Percentiles rank a stretch among this genome's conserved stretches.
Evolutionary conservation across 1,140 invertebrate species (phyloP).

Genomic region (Heliconius congener): DNA sequence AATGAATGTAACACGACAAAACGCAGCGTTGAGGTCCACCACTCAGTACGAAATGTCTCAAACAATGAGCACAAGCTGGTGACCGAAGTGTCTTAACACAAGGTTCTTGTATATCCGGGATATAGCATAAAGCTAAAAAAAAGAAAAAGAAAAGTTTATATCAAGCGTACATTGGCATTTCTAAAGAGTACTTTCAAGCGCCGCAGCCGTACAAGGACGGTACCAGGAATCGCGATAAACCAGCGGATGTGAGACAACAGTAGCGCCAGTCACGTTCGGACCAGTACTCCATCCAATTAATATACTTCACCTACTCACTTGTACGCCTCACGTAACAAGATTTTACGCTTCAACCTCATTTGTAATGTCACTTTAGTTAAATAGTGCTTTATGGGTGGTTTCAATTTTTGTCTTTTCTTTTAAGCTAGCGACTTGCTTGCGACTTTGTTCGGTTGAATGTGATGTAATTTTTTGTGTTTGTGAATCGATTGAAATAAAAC

Average conservation of each 20-base stretch:
- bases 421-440: neutral
- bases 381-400: neutral
- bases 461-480: too few species aligned
- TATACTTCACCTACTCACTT: constrained; percentile 10
- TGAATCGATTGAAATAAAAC: too few species aligned
- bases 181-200: constrained; percentile 20
- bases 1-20: too few species aligned
- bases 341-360: constrained; percentile 22
- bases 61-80: too few species aligned
- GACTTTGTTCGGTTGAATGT: too few species aligned
- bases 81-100: too few species aligned
- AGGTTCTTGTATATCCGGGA: too few species aligned
- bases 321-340: constrained; percentile 31
- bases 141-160: too few species aligned
- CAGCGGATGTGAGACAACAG: constrained; percentile 31
- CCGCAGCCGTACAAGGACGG: constrained; percentile 31
- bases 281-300: constrained; percentile 34
- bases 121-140: too few species aligned
- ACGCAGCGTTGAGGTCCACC: too few species aligned
- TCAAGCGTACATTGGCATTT: neutral
- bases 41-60: too few species aligned
- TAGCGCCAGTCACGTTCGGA: constrained; percentile 32
- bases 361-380: constrained; percentile 19
- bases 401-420: neutral
- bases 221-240: constrained; percentile 28